Percentiles rank a stretch among this genome's conserved stretches.
Conservation (phyloP, 2,113 vertebrate genomes). For the Quiscalus mexicanus region DNA sequence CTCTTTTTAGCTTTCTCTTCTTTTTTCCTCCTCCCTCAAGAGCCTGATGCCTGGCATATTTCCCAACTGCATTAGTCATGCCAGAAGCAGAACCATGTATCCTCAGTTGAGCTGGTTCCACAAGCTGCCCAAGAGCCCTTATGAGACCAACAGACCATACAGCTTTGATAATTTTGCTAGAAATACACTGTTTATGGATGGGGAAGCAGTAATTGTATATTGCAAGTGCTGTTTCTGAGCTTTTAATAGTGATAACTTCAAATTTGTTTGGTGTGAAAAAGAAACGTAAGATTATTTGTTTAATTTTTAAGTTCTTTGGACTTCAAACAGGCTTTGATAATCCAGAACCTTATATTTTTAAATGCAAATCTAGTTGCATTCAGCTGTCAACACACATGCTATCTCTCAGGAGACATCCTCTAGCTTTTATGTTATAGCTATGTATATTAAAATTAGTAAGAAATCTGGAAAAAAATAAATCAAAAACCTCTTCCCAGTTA, state of each 20-base stretch:
- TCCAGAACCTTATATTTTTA: not conserved
- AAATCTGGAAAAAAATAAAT: not conserved
- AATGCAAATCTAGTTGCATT: not conserved
- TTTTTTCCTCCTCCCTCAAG: not conserved
- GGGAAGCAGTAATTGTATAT: not conserved
- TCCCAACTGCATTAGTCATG: conserved; percentile 45
- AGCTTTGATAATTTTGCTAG: conserved; percentile 21
- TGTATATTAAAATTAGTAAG: not conserved
- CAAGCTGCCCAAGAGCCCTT: conserved; percentile 8
- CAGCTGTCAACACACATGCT: not conserved
- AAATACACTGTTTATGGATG: not conserved
- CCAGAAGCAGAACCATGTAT: not conserved
- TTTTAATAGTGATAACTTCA: not conserved
- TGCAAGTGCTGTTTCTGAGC: not conserved
- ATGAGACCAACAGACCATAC: not conserved
- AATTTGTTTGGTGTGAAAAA: not conserved
- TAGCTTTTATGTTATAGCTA: not conserved
- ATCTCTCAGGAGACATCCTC: not conserved
- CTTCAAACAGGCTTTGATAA: not conserved
- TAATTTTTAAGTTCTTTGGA: not conserved
- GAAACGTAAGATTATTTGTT: not conserved
- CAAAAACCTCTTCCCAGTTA: not conserved
- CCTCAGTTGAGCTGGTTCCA: not conserved
- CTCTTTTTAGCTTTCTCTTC: conserved; percentile 10
- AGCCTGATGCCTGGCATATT: not conserved